A percentile compares a stretch with the other conserved stretches of the same genome.
Conservation (phyloP, 2,113 vertebrate genomes). For the Pithys albifrons region DNA sequence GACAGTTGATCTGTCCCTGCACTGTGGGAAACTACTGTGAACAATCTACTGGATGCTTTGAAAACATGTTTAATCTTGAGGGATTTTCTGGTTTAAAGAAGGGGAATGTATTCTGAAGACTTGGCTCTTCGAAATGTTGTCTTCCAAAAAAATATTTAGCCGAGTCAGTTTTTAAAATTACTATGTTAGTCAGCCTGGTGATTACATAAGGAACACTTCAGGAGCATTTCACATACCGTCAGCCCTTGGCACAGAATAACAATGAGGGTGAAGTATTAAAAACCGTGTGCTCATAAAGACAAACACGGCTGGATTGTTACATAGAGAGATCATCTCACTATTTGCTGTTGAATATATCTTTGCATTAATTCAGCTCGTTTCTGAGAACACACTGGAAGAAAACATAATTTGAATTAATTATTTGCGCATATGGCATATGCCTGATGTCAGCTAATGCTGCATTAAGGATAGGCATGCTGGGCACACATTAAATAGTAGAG, state of each 20-base stretch:
- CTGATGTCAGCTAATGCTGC: conserved; percentile 78
- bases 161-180: conserved; percentile 66
- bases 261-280: conserved; percentile 64
- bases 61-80: neutral
- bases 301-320: conserved; percentile 49
- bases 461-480: conserved; percentile 79
- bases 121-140: conserved; percentile 36
- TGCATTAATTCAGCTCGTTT: conserved; percentile 71
- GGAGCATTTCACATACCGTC: conserved; percentile 72
- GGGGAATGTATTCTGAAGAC: neutral
- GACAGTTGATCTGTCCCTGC: neutral
- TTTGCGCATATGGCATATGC: conserved; percentile 76
- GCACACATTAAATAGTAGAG: conserved; percentile 77
- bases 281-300: conserved; percentile 46
- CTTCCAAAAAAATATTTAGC: conserved; percentile 54
- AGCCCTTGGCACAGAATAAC: conserved; percentile 69
- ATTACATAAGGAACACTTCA: conserved; percentile 71
- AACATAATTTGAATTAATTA: conserved; percentile 80
- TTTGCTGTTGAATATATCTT: conserved; percentile 59
- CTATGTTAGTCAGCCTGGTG: conserved; percentile 68
- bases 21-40: neutral
- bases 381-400: conserved; percentile 68
- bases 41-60: neutral
- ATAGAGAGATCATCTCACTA: conserved; percentile 26
- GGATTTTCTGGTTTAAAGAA: neutral